phyloP scores from a whole-genome alignment of 2,797 vertebrate species.

The Parambassis ranga region DNA sequence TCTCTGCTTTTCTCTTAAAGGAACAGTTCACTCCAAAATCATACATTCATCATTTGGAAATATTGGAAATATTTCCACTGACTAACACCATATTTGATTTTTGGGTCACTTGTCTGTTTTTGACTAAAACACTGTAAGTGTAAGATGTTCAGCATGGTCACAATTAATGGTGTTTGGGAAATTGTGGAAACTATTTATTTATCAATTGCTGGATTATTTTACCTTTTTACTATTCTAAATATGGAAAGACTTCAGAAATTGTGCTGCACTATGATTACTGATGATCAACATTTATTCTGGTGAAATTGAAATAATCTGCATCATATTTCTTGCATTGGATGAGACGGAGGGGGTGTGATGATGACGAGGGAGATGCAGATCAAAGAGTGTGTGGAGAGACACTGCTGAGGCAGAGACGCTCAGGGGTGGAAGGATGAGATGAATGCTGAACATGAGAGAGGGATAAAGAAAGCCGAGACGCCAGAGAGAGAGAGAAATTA shows the following conservation, averaged over 20 bases:
- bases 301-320: not conserved
- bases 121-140: too few species aligned
- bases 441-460: slow-evolving; percentile 41
- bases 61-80: too few species aligned
- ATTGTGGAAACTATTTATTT: too few species aligned
- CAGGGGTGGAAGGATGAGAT: slow-evolving; percentile 33
- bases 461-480: slow-evolving; percentile 25
- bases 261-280: not conserved
- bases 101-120: too few species aligned
- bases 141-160: too few species aligned
- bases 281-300: not conserved
- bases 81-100: too few species aligned
- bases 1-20: too few species aligned
- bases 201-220: too few species aligned
- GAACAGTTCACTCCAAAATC: too few species aligned
- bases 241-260: not conserved
- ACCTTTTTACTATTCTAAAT: too few species aligned
- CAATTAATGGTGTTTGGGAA: too few species aligned
- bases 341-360: not conserved
- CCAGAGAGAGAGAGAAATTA: slow-evolving; percentile 19
- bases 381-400: slow-evolving; percentile 39
- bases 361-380: slow-evolving; percentile 38
- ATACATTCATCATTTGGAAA: too few species aligned
- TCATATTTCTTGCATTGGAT: slow-evolving; percentile 38
- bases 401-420: slow-evolving; percentile 41